Base-by-base conservation (phyloP, 1,140 invertebrate species). In the Micrasema minimum region DNA sequence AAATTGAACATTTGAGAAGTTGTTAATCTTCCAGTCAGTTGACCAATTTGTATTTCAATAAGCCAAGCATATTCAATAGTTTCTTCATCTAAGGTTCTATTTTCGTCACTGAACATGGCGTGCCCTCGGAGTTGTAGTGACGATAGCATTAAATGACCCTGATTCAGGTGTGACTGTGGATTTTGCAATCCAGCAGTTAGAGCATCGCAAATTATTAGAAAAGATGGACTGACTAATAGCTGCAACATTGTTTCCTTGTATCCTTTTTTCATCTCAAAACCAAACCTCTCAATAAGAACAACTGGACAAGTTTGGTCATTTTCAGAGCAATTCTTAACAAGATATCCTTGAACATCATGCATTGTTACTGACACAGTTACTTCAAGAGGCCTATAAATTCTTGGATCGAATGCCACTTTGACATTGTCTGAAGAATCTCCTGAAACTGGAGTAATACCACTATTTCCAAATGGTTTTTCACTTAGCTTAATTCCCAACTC, bases 31-130 rank as follows among this genome's bases (percentile, higher is more conserved):
- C 93, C 93, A 53, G 89, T 92, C 7, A 95, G 79, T 81, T 94
- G 94, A 0, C 93, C 93, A 20, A 95, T 77, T 73, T 94, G 93
- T 2, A 94, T 85, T 80, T 95, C 93, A 72, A 95, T 88, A 66
- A 94, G 82, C 98, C 98, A 99, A 0, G 93, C 95, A 82, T 99
- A 99, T 80, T 99, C 98, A 5, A 99, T 80, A 0, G 96, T 98
- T 78, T 99, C 97, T 80, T 96, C 91, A 78, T 97, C 95, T 18
- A 98, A 83, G 31, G 89, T 89, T 51, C 97, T 83, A 45, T 95
- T 96, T 68, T 94, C 90, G 76, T 95, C 92, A 71, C 96, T 99
- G 80, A 99, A 99, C 91, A 99, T 96, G 1, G 96, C 97, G 83
- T 99, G 96, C 1, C 97, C 98, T 74, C 96, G 86, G 43, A 93